A percentile compares a stretch with the other conserved stretches of the same genome.
Evolutionary conservation across 2,888 invertebrate genomes (phyloP).

Genomic region (Nebria brevicollis): DNA sequence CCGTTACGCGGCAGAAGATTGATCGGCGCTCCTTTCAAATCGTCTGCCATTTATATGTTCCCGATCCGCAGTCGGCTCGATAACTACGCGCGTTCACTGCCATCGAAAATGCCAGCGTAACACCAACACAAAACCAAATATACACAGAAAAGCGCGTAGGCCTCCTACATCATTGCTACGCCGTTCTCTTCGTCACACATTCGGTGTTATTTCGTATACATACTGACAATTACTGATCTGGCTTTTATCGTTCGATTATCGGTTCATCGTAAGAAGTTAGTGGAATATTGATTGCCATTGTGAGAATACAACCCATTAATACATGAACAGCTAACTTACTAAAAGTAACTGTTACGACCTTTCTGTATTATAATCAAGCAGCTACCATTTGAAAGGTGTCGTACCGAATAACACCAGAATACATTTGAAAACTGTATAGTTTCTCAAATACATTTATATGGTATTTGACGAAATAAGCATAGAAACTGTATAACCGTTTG

Average conservation of each 20-base stretch:
- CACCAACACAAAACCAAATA: conserved; percentile 9
- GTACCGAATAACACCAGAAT: too few species aligned
- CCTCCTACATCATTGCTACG: neutral
- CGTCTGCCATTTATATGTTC: conserved; percentile 48
- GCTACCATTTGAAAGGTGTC: too few species aligned
- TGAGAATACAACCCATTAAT: too few species aligned
- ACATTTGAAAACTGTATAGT: too few species aligned
- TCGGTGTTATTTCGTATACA: neutral
- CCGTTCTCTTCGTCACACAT: neutral
- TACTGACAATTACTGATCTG: neutral
- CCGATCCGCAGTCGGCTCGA: conserved; percentile 45
- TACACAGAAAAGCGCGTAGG: neutral
- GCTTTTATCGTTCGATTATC: neutral
- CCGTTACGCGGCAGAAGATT: conserved; percentile 42
- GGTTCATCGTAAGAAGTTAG: neutral
- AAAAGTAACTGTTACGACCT: too few species aligned
- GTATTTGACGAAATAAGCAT: neutral
- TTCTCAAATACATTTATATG: neutral
- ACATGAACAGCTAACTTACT: too few species aligned
- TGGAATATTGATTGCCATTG: neutral
- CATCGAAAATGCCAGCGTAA: conserved; percentile 14
- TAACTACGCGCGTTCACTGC: conserved; percentile 32
- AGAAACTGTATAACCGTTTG: neutral
- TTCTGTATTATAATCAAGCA: too few species aligned
- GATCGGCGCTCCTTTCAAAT: conserved; percentile 47